phyloP scores from a whole-genome alignment of 2,797 vertebrate species.

The Anomalospiza imberbis region DNA sequence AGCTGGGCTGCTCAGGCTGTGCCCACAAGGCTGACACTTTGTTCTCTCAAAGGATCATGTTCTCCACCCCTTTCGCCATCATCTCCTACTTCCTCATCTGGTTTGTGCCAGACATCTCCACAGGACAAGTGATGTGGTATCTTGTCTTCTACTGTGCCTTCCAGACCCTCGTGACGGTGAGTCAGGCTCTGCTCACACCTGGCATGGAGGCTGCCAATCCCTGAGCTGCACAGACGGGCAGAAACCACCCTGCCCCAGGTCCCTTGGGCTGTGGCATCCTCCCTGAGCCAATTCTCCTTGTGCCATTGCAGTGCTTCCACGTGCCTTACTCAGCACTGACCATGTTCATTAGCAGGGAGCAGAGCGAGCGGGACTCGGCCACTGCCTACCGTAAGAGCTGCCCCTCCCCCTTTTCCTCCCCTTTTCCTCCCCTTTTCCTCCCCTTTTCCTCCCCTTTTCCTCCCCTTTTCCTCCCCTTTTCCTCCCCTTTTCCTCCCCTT shows the following conservation, averaged over 20 bases:
- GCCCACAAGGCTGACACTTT: not conserved
- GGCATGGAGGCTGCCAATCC: not conserved
- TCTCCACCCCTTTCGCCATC: slow-evolving; percentile 88
- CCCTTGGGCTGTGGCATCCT: not conserved
- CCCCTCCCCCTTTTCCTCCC: too few species aligned
- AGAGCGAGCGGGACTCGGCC: slow-evolving; percentile 92
- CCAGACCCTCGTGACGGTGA: slow-evolving; percentile 92
- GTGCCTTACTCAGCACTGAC: slow-evolving; percentile 96
- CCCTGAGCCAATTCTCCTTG: not conserved
- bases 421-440: too few species aligned
- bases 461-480: too few species aligned
- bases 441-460: too few species aligned
- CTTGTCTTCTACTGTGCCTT: slow-evolving; percentile 94
- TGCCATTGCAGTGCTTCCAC: slow-evolving; percentile 86
- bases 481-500: too few species aligned
- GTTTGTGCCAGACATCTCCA: slow-evolving; percentile 87
- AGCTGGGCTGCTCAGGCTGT: not conserved
- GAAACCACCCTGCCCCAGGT: not conserved
- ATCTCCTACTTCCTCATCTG: slow-evolving; percentile 89
- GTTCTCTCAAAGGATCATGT: slow-evolving; percentile 81
- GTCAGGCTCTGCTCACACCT: slow-evolving; percentile 25
- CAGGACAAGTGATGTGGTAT: slow-evolving; percentile 87
- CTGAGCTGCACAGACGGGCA: not conserved
- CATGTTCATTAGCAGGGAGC: slow-evolving; percentile 95
- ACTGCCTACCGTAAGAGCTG: slow-evolving; percentile 89